Evolutionary conservation across 1,140 invertebrate species (phyloP), one percentile per base, ranked within the genome.

Genomic region (Patella vulgata): DNA sequence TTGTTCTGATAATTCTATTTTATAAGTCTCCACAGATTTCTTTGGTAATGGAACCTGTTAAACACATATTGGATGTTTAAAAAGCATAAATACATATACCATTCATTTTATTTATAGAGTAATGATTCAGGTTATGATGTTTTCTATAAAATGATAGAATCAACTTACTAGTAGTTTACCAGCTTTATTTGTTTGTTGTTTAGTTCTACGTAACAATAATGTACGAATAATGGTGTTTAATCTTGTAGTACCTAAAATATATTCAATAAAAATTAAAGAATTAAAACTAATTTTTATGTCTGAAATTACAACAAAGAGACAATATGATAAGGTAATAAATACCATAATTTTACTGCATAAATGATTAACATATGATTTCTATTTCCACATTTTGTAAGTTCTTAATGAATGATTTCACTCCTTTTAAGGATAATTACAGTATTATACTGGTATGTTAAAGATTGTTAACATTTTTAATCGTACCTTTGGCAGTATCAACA

Each of bases 141-240:
- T n/a, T n/a, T n/a, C n/a, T n/a, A n/a, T n/a, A n/a, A n/a, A n/a
- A n/a, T n/a, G n/a, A n/a, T n/a, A n/a, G n/a, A n/a, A n/a, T n/a
- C 42, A 6, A 59, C 63, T 62, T 54, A 83, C 81, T 62, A 84
- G 55, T 30, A 77, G 73, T 72, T 77, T 79, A 9, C 79, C 80
- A 9, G 59, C 61, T 19, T 80, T 83, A 33, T 86, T 78, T 61
- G 93, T 84, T 77, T 95, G 90, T 42, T 85, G 84, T 83, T 97
- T 97, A 0, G 93, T 96, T 54, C 95, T 86, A 11, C 95, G 85
- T 48, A 98, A 83, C 86, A 97, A 88, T 0, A 97, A 74, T 2
- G 89, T 89, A 63, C 93, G 92, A 74, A 95, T 90, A 0, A 97
- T 85, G 0, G 90, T 90, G 63, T 90, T 89, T 3, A 97, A 82